A percentile compares a stretch with the other conserved stretches of the same genome.
phyloP scores from a whole-genome alignment of 2,113 vertebrate genomes.

The Erpornis zantholeuca region DNA sequence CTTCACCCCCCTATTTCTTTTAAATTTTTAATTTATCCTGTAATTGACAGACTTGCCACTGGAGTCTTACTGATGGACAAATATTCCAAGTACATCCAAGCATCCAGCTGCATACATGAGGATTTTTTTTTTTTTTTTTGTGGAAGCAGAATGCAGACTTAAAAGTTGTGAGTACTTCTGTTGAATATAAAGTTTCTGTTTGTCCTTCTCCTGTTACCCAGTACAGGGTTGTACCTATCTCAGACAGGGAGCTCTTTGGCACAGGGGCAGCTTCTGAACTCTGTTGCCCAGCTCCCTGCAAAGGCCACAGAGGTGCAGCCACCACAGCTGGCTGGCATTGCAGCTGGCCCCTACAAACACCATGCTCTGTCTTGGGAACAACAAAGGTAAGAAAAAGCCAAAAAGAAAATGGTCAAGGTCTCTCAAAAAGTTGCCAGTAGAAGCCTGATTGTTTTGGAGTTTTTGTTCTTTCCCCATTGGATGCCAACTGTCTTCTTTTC shows the following conservation, averaged over 20 bases:
- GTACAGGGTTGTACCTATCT: neutral
- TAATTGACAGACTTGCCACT: neutral
- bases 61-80: neutral
- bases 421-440: neutral
- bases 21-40: neutral
- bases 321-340: neutral
- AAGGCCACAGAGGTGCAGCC: neutral
- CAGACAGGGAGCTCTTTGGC: neutral
- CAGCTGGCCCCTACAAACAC: neutral
- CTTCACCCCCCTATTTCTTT: neutral
- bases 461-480: neutral
- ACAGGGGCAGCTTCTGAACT: neutral
- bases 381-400: neutral
- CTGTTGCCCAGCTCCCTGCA: neutral
- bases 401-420: neutral
- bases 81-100: neutral
- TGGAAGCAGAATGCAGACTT: fast-evolving
- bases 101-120: neutral
- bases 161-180: neutral
- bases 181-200: neutral
- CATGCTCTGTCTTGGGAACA: neutral
- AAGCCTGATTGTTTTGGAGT: neutral
- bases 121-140: neutral
- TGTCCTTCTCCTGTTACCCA: neutral
- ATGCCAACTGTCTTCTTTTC: neutral